A percentile compares a stretch with the other conserved stretches of the same genome.
phyloP scores from a whole-genome alignment of 2,797 vertebrate genomes.

The Melanotaenia maccullochi region DNA sequence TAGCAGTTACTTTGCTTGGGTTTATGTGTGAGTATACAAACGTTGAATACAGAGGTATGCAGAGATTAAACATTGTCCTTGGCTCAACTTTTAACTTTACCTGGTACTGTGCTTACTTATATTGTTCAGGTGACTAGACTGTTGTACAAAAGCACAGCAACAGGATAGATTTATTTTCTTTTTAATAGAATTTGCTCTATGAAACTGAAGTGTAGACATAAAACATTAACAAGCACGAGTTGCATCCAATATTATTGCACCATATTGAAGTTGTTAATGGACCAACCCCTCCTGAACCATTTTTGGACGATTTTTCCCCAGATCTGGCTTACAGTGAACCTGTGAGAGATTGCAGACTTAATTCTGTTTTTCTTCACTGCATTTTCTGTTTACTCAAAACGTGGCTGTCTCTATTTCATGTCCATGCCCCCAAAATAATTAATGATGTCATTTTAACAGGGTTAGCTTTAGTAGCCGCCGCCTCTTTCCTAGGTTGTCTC shows the following conservation, averaged over 20 bases:
- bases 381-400: conserved; percentile 22
- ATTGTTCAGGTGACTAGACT: not conserved
- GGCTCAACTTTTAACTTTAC: conserved; percentile 8
- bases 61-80: conserved; percentile 15
- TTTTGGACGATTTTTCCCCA: conserved; percentile 8
- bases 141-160: not conserved
- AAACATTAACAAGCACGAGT: conserved; percentile 7
- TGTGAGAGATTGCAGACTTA: conserved; percentile 14
- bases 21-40: conserved; percentile 35
- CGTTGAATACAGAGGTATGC: conserved; percentile 21
- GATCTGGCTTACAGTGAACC: conserved; percentile 10
- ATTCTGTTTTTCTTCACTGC: conserved; percentile 22
- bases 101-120: conserved; percentile 23
- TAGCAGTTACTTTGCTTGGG: conserved; percentile 17
- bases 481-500: conserved; percentile 1
- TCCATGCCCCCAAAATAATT: conserved; percentile 3
- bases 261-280: not conserved
- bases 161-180: not conserved
- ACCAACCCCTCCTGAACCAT: not conserved
- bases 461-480: conserved; percentile 31
- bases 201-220: conserved; percentile 6
- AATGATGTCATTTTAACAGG: conserved; percentile 5
- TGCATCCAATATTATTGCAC: conserved; percentile 9
- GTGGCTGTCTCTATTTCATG: not conserved
- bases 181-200: not conserved